Evolutionary conservation across 2,888 invertebrate species (phyloP).

Genomic region (Digitonthophagus gazella): DNA sequence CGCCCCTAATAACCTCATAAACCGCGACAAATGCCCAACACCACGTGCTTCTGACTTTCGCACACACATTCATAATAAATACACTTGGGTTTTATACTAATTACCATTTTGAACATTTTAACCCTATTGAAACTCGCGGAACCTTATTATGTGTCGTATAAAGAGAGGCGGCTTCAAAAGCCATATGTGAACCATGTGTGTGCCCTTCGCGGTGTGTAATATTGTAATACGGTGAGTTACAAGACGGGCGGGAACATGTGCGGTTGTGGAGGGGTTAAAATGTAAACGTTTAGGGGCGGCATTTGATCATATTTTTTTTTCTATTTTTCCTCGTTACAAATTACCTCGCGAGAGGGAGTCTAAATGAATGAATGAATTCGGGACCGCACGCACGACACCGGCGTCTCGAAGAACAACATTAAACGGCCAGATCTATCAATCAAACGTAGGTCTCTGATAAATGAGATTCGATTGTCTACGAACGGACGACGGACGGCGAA

Average conservation of each 20-base stretch:
- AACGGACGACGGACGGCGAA: background rate
- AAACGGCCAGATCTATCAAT: conserved; percentile 41
- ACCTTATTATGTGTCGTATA: background rate
- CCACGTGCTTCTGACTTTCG: background rate
- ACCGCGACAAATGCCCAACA: background rate
- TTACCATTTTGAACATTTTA: background rate
- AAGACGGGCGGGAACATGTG: background rate
- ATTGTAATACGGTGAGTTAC: background rate
- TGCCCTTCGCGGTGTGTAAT: background rate
- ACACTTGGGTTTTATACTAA: background rate
- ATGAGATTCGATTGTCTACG: conserved; percentile 31
- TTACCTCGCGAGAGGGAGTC: no score
- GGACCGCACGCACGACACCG: conserved; percentile 5
- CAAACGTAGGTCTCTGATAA: conserved; percentile 39
- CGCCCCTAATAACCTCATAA: background rate
- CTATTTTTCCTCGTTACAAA: no score
- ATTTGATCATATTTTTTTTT: no score
- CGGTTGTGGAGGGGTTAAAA: no score
- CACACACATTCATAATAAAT: background rate
- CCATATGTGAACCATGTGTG: background rate
- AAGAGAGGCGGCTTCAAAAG: background rate
- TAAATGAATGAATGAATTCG: background rate
- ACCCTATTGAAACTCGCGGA: background rate
- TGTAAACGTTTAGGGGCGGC: no score
- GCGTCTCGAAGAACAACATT: conserved; percentile 37